Base-by-base conservation (phyloP, 2,113 vertebrate species). In the Oenanthe oenanthe region DNA sequence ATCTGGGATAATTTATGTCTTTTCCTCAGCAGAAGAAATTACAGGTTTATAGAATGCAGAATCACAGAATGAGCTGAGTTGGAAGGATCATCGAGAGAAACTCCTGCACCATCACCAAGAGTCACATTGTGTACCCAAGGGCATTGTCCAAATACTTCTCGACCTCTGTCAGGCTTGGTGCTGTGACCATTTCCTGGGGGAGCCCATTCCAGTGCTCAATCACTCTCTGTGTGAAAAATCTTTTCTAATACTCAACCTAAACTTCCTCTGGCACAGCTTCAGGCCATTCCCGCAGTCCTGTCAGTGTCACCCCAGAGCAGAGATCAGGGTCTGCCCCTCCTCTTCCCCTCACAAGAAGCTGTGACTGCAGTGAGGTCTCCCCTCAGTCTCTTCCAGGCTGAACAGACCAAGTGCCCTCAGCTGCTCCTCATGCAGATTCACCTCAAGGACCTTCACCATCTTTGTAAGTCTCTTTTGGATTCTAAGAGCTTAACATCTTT, bases 381-480 rank as follows among this genome's bases (percentile, higher is more conserved):
- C 42, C 31, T 85, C 31, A 66, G 43, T 25, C 42, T 38, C 14
- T 18, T 65, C 29, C 60, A 75, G 34, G 31, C 3, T 5, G 29
- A 74, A 48, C 19, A 24, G 70, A 8, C 14, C 18, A 24, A 65
- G 24, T 16, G 42, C 7, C 14, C 19, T 48, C 70, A 74, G 29
- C 24, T 0, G 0, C 2, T 40, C 3, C n/a, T 65, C n/a, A 29
- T 2, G 24, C 0, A 0, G 13, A 28, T 84, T 54, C 48, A 7
- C 12, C n/a, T 73, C 11, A 17, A 63, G 18, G 28, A 5, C 0
- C 7, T 63, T 40, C 40, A 3, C 17, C 14, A 18, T 28, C 26
- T 38, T 32, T 45, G 17, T 22, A 13, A 17, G 2, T 3, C 26
- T 73, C 28, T 19, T 72, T 32, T 47, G 9, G 11, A 38, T 2